Evolutionary conservation across 1,140 invertebrate species (phyloP).

Genomic region (Ridgeia piscesae): DNA sequence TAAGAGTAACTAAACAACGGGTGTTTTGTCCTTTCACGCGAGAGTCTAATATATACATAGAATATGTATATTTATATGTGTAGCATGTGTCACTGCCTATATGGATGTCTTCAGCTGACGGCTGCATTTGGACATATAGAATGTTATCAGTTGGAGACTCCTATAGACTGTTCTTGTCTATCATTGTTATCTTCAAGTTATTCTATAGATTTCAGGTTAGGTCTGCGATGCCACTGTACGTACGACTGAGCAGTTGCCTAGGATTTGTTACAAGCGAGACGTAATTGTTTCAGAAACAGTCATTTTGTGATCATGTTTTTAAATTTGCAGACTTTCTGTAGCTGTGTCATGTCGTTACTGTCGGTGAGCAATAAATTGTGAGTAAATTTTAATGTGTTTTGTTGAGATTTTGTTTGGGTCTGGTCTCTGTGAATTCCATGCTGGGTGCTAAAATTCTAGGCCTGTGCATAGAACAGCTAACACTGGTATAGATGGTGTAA

Average conservation of each 20-base stretch:
- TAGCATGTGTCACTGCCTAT: not conserved
- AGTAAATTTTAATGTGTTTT: not conserved
- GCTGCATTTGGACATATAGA: not conserved
- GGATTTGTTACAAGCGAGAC: not conserved
- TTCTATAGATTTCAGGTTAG: not conserved
- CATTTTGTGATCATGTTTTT: not conserved
- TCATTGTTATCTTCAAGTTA: not conserved
- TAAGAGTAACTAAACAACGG: not conserved
- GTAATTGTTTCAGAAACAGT: not conserved
- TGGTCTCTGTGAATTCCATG: no score
- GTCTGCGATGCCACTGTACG: not conserved
- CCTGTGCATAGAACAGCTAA: no score
- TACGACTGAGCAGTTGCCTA: not conserved
- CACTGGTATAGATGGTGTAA: no score
- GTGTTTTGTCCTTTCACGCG: not conserved
- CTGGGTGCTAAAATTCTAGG: no score
- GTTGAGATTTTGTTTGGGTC: no score
- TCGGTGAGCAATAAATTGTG: not conserved
- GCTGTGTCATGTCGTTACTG: not conserved
- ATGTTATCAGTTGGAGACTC: not conserved
- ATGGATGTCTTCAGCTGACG: not conserved
- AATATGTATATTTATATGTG: slow-evolving; percentile 1
- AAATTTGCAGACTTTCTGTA: not conserved
- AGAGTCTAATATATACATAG: slow-evolving; percentile 1
- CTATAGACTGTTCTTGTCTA: not conserved